Evolutionary conservation across 2,888 invertebrate genomes (phyloP).

Genomic region (Podabrus alpinus): DNA sequence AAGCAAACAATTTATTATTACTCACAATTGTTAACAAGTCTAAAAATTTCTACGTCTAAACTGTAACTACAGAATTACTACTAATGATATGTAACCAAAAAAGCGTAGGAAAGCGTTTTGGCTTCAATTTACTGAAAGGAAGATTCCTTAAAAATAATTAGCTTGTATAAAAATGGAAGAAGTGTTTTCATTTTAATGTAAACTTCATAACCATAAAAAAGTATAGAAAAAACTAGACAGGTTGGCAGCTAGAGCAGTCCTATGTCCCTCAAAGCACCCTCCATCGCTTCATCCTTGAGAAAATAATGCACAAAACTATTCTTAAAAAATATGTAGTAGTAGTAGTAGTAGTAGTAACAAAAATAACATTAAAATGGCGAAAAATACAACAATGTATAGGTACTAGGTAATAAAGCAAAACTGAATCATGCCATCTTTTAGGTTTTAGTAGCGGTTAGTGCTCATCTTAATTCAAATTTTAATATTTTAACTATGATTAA

Average conservation of each 20-base stretch:
- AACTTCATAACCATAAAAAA: constrained; percentile 4
- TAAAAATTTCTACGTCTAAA: neutral
- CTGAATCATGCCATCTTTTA: neutral
- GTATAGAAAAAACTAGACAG: constrained; percentile 22
- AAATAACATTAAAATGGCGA: neutral
- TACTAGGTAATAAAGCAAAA: neutral
- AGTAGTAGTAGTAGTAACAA: neutral
- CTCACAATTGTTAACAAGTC: constrained; percentile 1
- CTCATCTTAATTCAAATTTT: neutral
- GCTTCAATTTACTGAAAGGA: neutral
- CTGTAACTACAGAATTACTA: neutral
- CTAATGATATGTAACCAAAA: constrained; percentile 1
- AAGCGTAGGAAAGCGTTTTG: neutral
- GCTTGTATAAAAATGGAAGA: neutral
- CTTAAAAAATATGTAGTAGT: neutral
- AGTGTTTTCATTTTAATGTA: neutral
- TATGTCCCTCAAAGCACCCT: constrained; percentile 91
- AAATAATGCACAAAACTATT: constrained; percentile 38
- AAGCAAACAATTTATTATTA: neutral
- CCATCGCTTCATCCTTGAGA: constrained; percentile 87
- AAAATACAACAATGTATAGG: neutral
- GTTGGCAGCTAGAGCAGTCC: constrained; percentile 73
- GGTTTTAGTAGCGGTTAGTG: neutral
- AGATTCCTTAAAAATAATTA: neutral
- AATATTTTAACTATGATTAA: neutral